A percentile compares a stretch with the other conserved stretches of the same genome.
phyloP scores from a whole-genome alignment of 2,113 vertebrate species.

The Megaceryle torquata region DNA sequence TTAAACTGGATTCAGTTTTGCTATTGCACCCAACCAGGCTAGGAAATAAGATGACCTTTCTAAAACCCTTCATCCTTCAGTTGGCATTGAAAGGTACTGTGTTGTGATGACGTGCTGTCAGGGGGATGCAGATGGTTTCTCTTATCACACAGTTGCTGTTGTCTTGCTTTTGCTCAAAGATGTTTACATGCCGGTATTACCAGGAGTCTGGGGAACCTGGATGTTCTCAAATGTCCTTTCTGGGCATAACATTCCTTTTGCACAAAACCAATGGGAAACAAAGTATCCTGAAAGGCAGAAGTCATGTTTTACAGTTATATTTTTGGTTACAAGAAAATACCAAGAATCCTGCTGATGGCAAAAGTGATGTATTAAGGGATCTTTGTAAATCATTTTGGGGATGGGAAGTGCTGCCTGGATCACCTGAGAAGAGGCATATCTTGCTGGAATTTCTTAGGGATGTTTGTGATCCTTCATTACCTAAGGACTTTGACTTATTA shows the following conservation, averaged over 20 bases:
- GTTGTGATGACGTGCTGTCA: background rate
- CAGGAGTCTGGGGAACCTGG: background rate
- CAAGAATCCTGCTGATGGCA: background rate
- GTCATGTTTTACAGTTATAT: background rate
- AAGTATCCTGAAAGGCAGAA: background rate
- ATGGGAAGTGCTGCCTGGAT: background rate
- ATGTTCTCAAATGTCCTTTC: background rate
- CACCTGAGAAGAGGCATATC: background rate
- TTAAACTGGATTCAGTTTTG: background rate
- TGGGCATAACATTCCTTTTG: background rate
- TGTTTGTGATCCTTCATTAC: background rate
- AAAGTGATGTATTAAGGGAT: background rate
- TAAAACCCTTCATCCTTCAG: background rate
- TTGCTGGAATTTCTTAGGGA: background rate
- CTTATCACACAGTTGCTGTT: background rate
- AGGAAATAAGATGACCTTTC: background rate
- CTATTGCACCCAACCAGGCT: background rate
- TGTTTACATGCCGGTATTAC: background rate
- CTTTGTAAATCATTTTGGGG: background rate
- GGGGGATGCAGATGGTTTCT: background rate
- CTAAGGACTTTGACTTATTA: background rate
- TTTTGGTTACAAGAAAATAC: background rate
- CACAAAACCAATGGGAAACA: background rate
- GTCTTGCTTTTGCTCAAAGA: background rate
- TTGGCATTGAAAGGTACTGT: accelerated